Evolutionary conservation across 1,140 invertebrate genomes (phyloP), one percentile per base, ranked within the genome.

Genomic region (Anastrepha obliqua): DNA sequence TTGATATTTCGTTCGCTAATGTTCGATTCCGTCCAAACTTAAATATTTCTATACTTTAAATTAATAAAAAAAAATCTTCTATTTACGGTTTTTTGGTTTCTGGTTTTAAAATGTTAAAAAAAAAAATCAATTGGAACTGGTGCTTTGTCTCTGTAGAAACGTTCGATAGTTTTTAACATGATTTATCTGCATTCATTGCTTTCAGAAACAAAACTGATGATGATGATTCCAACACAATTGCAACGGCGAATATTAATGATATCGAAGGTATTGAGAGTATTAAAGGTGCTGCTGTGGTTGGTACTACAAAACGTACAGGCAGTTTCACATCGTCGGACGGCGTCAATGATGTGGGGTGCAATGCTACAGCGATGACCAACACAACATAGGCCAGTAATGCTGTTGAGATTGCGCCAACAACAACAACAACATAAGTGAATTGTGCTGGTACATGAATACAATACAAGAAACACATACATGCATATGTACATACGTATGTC

Each of bases 391-490:
- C 58, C 51, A 42, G 58, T 60, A 60, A 47, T 67, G 60, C 86
- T 39, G 64, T 91, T 39, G 91, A 92, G 86, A 90, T 89, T 88
- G 85, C 90, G 88, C 88, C 91, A 88, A 91, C 90, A 86, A 90
- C 89, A 78, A 89, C 91, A 29, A 29, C 29, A 29, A 29, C 90
- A 91, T 91, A 90, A 88, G 89, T 15, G 55, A 81, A 55, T 55
- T 81, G 86, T 89, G 87, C 87, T 87, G 87, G 65, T 20, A 87
- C 70, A 78, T 5, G 78, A 39, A 74, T 11, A 60, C 51, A 87
- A 17, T 13, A 7, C 67, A 85, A 85, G n/a, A 85, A 39, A n/a
- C 9, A 65, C 86, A 64, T 59, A n/a, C 7, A 62, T 59, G 6
- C 59, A 29, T 39, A 64, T 39, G 62, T 2, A 39, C 17, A 92